These are phyloP conservation scores for Pao palembangensis DNA, from an alignment of 2,113 vertebrate genomes.

Conservation along the genomic window DNA sequence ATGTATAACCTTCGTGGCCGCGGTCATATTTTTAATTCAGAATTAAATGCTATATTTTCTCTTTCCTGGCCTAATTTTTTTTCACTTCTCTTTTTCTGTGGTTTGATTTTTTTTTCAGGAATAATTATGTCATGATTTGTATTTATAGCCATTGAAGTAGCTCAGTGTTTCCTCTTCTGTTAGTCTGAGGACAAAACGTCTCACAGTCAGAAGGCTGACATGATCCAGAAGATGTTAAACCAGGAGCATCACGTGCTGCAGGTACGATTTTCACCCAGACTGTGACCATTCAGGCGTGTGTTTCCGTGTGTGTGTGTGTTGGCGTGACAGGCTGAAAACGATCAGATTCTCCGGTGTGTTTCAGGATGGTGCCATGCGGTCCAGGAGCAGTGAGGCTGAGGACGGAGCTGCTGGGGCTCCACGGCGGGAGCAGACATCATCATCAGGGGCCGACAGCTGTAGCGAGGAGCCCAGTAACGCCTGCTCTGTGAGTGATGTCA, in stretches of 20 bases:
- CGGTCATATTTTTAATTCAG: too few species aligned
- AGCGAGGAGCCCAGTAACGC: constrained; percentile 24
- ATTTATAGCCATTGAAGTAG: neutral
- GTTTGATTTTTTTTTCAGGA: neutral
- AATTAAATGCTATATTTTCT: too few species aligned
- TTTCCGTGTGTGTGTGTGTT: neutral
- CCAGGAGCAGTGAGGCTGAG: constrained; percentile 63
- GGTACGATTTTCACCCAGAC: constrained; percentile 23
- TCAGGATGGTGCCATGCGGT: constrained; percentile 32
- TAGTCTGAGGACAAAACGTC: constrained; percentile 83
- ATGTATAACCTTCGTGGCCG: neutral
- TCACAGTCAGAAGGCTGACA: constrained; percentile 74
- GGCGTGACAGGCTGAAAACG: neutral
- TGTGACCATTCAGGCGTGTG: neutral
- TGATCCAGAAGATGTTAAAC: constrained; percentile 74
- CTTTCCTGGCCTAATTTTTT: too few species aligned
- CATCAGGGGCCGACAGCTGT: neutral
- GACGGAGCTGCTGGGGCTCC: constrained; percentile 47
- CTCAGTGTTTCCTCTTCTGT: neutral
- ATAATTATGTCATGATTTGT: neutral
- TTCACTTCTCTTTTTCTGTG: too few species aligned
- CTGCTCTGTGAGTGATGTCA: constrained; percentile 36
- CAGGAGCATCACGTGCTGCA: constrained; percentile 83
- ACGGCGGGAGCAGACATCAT: constrained; percentile 15
- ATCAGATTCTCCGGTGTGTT: neutral